Base-by-base conservation (phyloP, 2,113 vertebrate genomes). In the Colistium nudipinnis region DNA sequence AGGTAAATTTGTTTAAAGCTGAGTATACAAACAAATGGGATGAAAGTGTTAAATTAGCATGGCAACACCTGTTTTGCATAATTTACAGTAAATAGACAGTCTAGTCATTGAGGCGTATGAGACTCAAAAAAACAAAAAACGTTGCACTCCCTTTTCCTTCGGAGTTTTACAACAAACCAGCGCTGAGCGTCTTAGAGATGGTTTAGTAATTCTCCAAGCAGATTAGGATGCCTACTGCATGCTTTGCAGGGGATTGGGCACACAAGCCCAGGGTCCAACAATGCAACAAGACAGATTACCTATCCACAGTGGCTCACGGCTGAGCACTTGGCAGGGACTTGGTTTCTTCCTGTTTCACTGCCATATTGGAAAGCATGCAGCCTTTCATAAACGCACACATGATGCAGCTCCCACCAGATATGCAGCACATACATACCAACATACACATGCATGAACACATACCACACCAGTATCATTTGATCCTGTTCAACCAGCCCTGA, bases 151-250 rank as follows among this genome's bases (percentile, higher is more conserved):
- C 41, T 66, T 25, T 49, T 48, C 20, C 17, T 36, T 33, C 11
- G 39, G 6, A 63, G n/a, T 71, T 84, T 79, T 75, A 31, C 25
- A 63, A 68, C 43, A 78, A 86, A 77, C 52, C 79, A 75, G 54
- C 73, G 48, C n/a, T 82, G 70, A 71, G 68, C 55, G 62, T 76
- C 55, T 66, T 80, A 68, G 83, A 60, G 52, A 72, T 73, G 77
- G 45, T 87, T 80, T 64, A 78, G 72, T 81, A 78, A 83, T 83
- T 85, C 78, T 90, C 81, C 82, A 85, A 87, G 81, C 63, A 90
- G 89, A 90, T 91, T 89, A 89, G 76, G 52, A 85, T 90, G 75
- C 87, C 84, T 85, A 71, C 81, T 84, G 85, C 85, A 82, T 89
- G 88, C 80, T 86, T n/a, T 86, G 70, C 72, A 70, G 77, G 72